These are phyloP conservation scores for Paragorgia papillata DNA, from an alignment of 92 coral and sea anemone species.

Conservation along the genomic window DNA sequence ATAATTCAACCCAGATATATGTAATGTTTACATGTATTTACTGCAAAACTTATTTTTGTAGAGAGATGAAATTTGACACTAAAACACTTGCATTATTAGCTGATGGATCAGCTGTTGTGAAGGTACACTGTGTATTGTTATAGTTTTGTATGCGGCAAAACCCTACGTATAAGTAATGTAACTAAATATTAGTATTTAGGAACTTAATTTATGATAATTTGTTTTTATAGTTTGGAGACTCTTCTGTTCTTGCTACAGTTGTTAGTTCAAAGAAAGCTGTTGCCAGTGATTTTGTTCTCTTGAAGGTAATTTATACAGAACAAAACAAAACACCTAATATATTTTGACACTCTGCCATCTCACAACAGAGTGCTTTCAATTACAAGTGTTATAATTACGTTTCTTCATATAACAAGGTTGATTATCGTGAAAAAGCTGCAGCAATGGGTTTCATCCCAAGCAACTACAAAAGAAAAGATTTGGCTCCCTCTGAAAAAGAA, in stretches of 20 bases:
- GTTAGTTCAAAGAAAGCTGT: constrained; percentile 63
- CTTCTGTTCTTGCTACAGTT: constrained; percentile 85
- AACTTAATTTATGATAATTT: not conserved
- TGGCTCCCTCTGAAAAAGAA: constrained; percentile 76
- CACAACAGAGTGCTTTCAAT: too few species aligned
- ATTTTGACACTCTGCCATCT: not conserved
- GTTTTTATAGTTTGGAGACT: constrained; percentile 69
- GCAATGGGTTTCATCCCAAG: constrained; percentile 85
- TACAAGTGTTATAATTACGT: too few species aligned
- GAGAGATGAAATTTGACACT: constrained; percentile 69
- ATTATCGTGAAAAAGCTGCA: constrained; percentile 90
- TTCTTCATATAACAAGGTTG: constrained; percentile 81
- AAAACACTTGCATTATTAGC: constrained; percentile 76
- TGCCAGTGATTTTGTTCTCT: constrained; percentile 59
- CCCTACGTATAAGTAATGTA: not conserved
- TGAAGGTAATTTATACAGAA: constrained; percentile 72
- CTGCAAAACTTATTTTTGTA: too few species aligned
- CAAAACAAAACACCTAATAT: too few species aligned
- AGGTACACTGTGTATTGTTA: constrained; percentile 43
- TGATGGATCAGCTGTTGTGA: constrained; percentile 75
- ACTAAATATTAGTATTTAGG: too few species aligned
- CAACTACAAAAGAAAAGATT: constrained; percentile 73
- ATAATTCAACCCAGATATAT: too few species aligned
- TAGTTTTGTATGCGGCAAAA: not conserved
- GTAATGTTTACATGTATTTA: too few species aligned